These are phyloP conservation scores for Spicauda simplicius DNA, from an alignment of 2,888 invertebrate genomes.

Conservation along the genomic window DNA sequence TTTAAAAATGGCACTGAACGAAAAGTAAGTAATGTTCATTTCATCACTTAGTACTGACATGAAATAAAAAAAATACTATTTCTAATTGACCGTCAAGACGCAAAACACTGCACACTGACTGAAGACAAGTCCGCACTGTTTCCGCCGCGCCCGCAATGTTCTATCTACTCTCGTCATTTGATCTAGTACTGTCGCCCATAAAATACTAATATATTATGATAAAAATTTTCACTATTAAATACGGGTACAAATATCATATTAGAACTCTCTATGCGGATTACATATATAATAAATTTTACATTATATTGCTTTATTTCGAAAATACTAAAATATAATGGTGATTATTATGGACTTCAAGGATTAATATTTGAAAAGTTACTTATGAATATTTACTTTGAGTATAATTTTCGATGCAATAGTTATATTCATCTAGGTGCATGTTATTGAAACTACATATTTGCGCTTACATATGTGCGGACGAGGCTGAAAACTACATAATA, in stretches of 20 bases:
- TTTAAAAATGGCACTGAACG: slow-evolving; percentile 78
- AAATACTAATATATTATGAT: slow-evolving; percentile 17
- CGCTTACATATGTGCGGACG: slow-evolving; percentile 34
- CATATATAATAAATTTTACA: slow-evolving; percentile 21
- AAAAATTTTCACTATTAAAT: slow-evolving; percentile 31
- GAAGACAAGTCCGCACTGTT: slow-evolving; percentile 42
- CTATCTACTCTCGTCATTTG: not conserved
- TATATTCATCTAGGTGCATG: slow-evolving; percentile 27
- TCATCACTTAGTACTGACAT: slow-evolving; percentile 56
- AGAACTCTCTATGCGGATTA: slow-evolving; percentile 30
- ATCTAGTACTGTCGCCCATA: slow-evolving; percentile 1
- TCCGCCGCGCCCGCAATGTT: slow-evolving; percentile 38
- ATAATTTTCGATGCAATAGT: slow-evolving; percentile 33
- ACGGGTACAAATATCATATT: slow-evolving; percentile 25
- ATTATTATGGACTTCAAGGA: slow-evolving; percentile 30
- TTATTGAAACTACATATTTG: slow-evolving; percentile 20
- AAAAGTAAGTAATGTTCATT: slow-evolving; percentile 63
- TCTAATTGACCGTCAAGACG: slow-evolving; percentile 65
- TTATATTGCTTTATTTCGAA: slow-evolving; percentile 30
- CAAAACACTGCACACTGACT: slow-evolving; percentile 61
- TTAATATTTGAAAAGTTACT: slow-evolving; percentile 25
- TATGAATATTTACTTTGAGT: slow-evolving; percentile 34
- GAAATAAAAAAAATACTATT: slow-evolving; percentile 52
- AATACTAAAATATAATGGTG: slow-evolving; percentile 33
- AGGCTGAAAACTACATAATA: slow-evolving; percentile 35